Evolutionary conservation across 2,888 invertebrate genomes (phyloP).

Genomic region (Agrotis clavis): DNA sequence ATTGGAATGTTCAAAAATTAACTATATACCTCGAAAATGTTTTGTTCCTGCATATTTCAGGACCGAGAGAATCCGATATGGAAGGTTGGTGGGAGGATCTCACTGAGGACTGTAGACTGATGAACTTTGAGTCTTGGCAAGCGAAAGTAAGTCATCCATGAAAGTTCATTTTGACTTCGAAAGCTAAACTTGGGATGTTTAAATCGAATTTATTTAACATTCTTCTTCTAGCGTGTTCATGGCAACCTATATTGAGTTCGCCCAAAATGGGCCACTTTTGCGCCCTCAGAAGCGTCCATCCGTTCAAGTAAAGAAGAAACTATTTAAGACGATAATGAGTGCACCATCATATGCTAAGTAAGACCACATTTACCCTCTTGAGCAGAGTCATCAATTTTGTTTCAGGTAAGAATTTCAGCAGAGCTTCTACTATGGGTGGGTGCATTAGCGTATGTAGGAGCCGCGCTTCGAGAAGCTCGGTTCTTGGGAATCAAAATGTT

Average conservation of each 20-base stretch:
- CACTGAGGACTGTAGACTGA: slow-evolving; percentile 93
- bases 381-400: background rate
- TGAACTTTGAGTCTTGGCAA: slow-evolving; percentile 92
- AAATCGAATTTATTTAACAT: background rate
- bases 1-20: no score
- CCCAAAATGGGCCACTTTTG: no score
- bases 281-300: no score
- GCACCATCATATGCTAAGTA: no score
- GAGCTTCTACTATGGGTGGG: slow-evolving; percentile 96
- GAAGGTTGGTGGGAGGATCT: slow-evolving; percentile 94
- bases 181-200: no score
- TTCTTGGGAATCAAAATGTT: slow-evolving; percentile 98
- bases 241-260: no score
- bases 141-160: slow-evolving; percentile 84
- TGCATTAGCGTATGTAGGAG: slow-evolving; percentile 95
- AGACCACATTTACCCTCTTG: no score
- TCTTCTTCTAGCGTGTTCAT: no score
- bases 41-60: slow-evolving; percentile 20
- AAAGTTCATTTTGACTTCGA: no score
- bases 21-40: no score
- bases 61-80: slow-evolving; percentile 87
- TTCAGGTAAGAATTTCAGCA: slow-evolving; percentile 93
- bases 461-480: slow-evolving; percentile 96
- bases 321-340: no score
- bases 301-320: no score